Evolutionary conservation across 1,140 invertebrate species (phyloP), one percentile per base, ranked within the genome.

Genomic region (Papilio helenus): DNA sequence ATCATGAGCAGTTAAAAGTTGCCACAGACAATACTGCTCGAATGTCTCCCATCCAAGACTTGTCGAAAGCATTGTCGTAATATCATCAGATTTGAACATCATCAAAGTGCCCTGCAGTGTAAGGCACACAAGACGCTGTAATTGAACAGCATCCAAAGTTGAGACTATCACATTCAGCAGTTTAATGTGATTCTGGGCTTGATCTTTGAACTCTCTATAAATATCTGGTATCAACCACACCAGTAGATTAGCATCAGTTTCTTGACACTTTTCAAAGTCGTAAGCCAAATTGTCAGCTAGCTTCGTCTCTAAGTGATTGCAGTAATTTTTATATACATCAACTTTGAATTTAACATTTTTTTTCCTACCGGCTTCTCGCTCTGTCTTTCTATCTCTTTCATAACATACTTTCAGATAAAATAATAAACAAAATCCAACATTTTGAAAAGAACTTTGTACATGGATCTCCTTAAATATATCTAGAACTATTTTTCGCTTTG

Each of bases 1-100:
- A 91, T 98, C 98, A 88, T 99, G 99, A 61, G 98, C 98, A 82
- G 97, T 96, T 55, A 99, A 96, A 46, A 99, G 95, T 94, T 99
- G 98, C 99, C 99, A 99, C 10, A 99, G 96, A 90, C 98, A 99
- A 89, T 98, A 98, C 89, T 99, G 99, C 92, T 99, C 99, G 86
- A 99, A 98, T 2, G 98, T 99, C 92, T 99, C 99, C 98, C 99
- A 99, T 78, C 96, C 96, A 76, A 99, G 95, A 89, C 98, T 99
- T 14, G 97, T 97, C 83, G 97, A 97, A 88, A 97, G 88, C 89
- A 98, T 95, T 46, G 95, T 95, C 46, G 96, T 96, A 42, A 98
- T 95, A 29, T 96, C 96, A 84, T 98, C 97, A 58, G 96, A 96
- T 88, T 97, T 97, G 71, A 98, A 96, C 96, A 98, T 97, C 83